phyloP scores from a whole-genome alignment of 2,113 vertebrate genomes.

The Amphiprion ocellaris region DNA sequence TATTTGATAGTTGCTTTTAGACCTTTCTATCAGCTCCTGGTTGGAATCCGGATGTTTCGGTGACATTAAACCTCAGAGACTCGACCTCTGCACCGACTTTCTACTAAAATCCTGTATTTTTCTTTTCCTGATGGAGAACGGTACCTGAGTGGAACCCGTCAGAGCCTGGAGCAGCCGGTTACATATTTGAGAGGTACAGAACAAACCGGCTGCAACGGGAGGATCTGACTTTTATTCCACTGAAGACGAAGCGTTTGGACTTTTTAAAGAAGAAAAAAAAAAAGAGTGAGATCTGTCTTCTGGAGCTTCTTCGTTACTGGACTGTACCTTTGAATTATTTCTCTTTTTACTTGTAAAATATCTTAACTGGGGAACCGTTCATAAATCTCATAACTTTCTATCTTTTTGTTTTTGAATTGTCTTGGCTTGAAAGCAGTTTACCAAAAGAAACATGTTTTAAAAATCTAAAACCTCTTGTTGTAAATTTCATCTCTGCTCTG shows the following conservation, averaged over 20 bases:
- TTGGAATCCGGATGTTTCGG: constrained; percentile 49
- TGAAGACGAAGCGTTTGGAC: constrained; percentile 29
- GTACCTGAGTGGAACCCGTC: constrained; percentile 71
- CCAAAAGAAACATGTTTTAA: constrained; percentile 76
- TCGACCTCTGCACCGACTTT: constrained; percentile 66
- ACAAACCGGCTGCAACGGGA: constrained; percentile 31
- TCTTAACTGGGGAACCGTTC: constrained; percentile 62
- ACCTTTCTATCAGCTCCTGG: constrained; percentile 41
- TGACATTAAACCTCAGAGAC: constrained; percentile 44
- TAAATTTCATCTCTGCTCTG: constrained; percentile 79
- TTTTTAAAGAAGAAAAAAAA: constrained; percentile 54
- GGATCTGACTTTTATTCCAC: neutral
- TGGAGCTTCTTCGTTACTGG: constrained; percentile 76
- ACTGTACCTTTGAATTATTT: constrained; percentile 75
- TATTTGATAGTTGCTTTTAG: constrained; percentile 61
- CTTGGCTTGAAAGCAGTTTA: constrained; percentile 78
- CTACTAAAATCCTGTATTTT: constrained; percentile 54
- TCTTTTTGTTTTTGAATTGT: constrained; percentile 54
- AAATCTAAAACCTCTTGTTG: constrained; percentile 58
- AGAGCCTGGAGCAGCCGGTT: constrained; percentile 27
- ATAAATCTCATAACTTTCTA: constrained; percentile 66
- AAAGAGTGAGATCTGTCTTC: constrained; percentile 57
- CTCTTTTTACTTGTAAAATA: constrained; percentile 80
- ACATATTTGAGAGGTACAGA: constrained; percentile 71
- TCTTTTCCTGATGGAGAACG: constrained; percentile 60